Percentiles rank a stretch among this genome's conserved stretches.
phyloP scores from a whole-genome alignment of 2,797 vertebrate genomes.

The Melanotaenia nigrans region DNA sequence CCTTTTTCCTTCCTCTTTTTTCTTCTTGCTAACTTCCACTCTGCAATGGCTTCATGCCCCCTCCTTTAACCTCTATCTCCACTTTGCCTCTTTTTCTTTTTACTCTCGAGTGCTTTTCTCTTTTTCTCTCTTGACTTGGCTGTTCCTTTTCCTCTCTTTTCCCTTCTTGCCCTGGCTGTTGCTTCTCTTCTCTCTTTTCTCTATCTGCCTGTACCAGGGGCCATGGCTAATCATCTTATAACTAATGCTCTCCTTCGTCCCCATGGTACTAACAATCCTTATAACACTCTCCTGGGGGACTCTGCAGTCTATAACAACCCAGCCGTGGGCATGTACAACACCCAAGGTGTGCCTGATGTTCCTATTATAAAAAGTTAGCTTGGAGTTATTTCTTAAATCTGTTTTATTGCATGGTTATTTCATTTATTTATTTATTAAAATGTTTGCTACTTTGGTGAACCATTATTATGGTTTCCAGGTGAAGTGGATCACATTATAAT shows the following conservation, averaged over 20 bases:
- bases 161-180: slow-evolving; percentile 68
- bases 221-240: slow-evolving; percentile 99
- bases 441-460: slow-evolving; percentile 27
- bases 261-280: slow-evolving; percentile 99
- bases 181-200: slow-evolving; percentile 72
- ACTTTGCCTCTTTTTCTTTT: slow-evolving; percentile 40
- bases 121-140: slow-evolving; percentile 56
- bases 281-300: slow-evolving; percentile 99
- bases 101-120: slow-evolving; percentile 53
- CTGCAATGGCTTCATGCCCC: slow-evolving; percentile 57
- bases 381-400: slow-evolving; percentile 21
- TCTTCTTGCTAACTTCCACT: slow-evolving; percentile 61
- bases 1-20: slow-evolving; percentile 34
- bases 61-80: slow-evolving; percentile 49
- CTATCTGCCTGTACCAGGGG: slow-evolving; percentile 96
- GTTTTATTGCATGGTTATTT: slow-evolving; percentile 61
- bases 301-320: slow-evolving; percentile 99
- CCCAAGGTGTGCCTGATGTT: slow-evolving; percentile 95
- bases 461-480: slow-evolving; percentile 64
- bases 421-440: slow-evolving; percentile 15
- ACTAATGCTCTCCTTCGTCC: slow-evolving; percentile 99
- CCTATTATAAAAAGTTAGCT: slow-evolving; percentile 49
- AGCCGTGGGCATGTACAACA: slow-evolving; percentile 99
- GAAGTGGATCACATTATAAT: slow-evolving; percentile 42
- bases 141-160: slow-evolving; percentile 57